Evolutionary conservation across 1,140 invertebrate species (phyloP), one percentile per base, ranked within the genome.

Genomic region (Pseudachorutes palmiensis): DNA sequence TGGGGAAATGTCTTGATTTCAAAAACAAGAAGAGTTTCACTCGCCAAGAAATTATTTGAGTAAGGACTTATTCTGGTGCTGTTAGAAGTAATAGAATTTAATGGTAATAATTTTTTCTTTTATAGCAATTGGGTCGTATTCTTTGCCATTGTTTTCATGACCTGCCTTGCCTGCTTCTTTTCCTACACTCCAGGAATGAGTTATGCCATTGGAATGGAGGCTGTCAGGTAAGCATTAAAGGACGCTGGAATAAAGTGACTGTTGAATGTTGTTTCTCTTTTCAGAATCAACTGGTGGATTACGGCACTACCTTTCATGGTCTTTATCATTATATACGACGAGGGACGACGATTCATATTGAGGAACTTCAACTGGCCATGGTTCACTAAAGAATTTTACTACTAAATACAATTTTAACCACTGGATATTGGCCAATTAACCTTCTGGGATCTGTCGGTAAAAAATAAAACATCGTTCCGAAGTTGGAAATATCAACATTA

Each of bases 371-470:
- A 83, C 65, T 82, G 83, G 57, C 2, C 1, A n/a, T 86, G 82
- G 81, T 80, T 85, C 60, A 83, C 86, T 74, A 71, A 76, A 62
- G 85, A 86, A 76, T 86, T 85, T 62, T 86, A 86, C 74, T 85
- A 84, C 76, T 84, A 79, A 77, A 67, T 2, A 29, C 55, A n/a
- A n/a, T n/a, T n/a, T n/a, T n/a, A n/a, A n/a, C n/a, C n/a, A n/a
- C n/a, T n/a, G n/a, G n/a, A n/a, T n/a, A n/a, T n/a, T n/a, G n/a
- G n/a, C n/a, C n/a, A n/a, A n/a, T n/a, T n/a, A n/a, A n/a, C n/a
- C n/a, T n/a, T n/a, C n/a, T n/a, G n/a, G n/a, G n/a, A n/a, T n/a
- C n/a, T n/a, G n/a, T n/a, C n/a, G n/a, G n/a, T n/a, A n/a, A n/a
- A n/a, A n/a, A n/a, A n/a, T n/a, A n/a, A n/a, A n/a, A n/a, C n/a